These are phyloP conservation scores for Graptemys geographica DNA, from an alignment of 2,797 vertebrate genomes.

Conservation along the genomic window DNA sequence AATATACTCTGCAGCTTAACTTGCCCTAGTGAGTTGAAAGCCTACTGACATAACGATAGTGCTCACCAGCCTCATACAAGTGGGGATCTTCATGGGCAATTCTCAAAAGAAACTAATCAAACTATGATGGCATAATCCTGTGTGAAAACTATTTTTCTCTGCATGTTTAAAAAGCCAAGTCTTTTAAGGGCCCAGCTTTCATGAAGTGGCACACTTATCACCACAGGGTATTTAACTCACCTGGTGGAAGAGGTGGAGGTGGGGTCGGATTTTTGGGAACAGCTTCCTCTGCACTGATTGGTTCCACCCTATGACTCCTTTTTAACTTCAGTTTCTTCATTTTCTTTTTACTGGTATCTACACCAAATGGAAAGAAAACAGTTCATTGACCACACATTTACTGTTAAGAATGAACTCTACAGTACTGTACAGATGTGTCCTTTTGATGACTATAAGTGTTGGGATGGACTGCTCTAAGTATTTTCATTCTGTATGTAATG, in stretches of 20 bases:
- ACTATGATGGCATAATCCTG: not conserved
- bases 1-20: not conserved
- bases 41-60: not conserved
- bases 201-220: not conserved
- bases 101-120: not conserved
- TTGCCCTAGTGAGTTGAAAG: not conserved
- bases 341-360: conserved; percentile 90
- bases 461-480: accelerated
- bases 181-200: not conserved
- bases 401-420: not conserved
- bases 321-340: conserved; percentile 90
- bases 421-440: not conserved
- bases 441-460: not conserved
- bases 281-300: conserved; percentile 87
- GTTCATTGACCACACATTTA: not conserved
- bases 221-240: conserved; percentile 74
- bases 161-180: not conserved
- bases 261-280: conserved; percentile 84
- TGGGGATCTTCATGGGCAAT: not conserved
- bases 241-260: conserved; percentile 83
- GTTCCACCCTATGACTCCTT: conserved; percentile 93
- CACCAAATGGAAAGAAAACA: conserved; percentile 43
- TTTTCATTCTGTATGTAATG: not conserved
- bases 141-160: not conserved
- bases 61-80: not conserved